Percentiles rank a stretch among this genome's conserved stretches.
Evolutionary conservation across 2,797 vertebrate genomes (phyloP).

Genomic region (Craterocephalus amniculus): DNA sequence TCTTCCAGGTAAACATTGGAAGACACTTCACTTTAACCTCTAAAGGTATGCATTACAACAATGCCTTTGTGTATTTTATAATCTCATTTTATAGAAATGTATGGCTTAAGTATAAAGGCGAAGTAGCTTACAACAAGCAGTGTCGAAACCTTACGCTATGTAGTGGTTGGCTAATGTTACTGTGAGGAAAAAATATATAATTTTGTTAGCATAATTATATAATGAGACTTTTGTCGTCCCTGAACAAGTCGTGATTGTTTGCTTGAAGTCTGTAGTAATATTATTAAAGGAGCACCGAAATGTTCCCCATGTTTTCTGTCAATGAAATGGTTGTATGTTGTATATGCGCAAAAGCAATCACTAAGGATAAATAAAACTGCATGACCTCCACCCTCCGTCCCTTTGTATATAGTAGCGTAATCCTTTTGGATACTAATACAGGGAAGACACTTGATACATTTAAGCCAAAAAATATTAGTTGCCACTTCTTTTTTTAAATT

Average conservation of each 20-base stretch:
- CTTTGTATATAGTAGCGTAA: too few species aligned
- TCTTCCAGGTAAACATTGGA: not conserved
- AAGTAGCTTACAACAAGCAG: not conserved
- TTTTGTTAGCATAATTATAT: not conserved
- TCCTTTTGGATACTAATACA: too few species aligned
- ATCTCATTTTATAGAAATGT: fast-evolving
- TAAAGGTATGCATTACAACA: conserved; percentile 50
- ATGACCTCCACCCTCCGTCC: too few species aligned
- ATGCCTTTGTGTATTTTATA: not conserved
- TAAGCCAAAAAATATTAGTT: too few species aligned
- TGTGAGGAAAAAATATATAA: not conserved
- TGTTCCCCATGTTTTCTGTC: not conserved
- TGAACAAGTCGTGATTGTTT: not conserved
- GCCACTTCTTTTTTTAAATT: too few species aligned
- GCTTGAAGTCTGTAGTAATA: not conserved
- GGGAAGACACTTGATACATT: too few species aligned
- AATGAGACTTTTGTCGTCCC: too few species aligned
- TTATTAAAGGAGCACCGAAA: not conserved
- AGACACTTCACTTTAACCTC: conserved; percentile 1
- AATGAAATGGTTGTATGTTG: too few species aligned
- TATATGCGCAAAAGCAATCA: too few species aligned
- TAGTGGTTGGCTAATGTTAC: not conserved
- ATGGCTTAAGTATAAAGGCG: not conserved
- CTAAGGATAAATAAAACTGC: too few species aligned
- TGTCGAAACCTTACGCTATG: not conserved